Conservation (phyloP, 2,797 vertebrate genomes). For the Remorina albescens region DNA sequence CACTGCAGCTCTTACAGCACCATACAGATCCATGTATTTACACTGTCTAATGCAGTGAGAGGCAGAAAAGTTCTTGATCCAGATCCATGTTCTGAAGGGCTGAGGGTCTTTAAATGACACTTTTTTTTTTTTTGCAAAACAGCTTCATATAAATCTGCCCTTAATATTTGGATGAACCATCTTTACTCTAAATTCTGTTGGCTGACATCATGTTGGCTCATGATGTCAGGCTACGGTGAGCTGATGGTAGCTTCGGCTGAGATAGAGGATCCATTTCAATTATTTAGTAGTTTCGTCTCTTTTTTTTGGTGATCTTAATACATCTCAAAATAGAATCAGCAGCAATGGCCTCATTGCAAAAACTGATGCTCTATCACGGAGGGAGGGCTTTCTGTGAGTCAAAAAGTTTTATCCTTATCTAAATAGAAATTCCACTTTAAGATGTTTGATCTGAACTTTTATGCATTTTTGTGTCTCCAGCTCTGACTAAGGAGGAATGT, state of each 20-base stretch:
- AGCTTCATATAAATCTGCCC: background rate
- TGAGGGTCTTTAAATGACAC: constrained; percentile 7
- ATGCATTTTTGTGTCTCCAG: background rate
- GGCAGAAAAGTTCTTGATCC: constrained; percentile 29
- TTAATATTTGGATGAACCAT: background rate
- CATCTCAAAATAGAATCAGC: constrained; percentile 80
- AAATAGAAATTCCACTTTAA: background rate
- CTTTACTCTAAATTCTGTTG: constrained; percentile 24
- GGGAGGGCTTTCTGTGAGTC: constrained; percentile 24
- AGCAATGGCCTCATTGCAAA: constrained; percentile 73
- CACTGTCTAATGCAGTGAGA: background rate
- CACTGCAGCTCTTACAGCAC: constrained; percentile 52
- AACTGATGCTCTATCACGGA: constrained; percentile 50
- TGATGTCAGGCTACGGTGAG: constrained; percentile 61
- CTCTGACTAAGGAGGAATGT: background rate
- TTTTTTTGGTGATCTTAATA: constrained; percentile 64
- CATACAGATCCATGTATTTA: constrained; percentile 24
- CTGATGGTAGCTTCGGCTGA: constrained; percentile 31
- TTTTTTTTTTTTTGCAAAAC: background rate
- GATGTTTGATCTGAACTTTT: background rate
- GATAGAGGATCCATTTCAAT: constrained; percentile 73
- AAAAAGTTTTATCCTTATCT: constrained; percentile 6
- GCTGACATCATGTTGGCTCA: constrained; percentile 44
- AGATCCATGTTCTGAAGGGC: background rate
- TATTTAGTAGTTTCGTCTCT: constrained; percentile 76